A percentile compares a stretch with the other conserved stretches of the same genome.
These are phyloP conservation scores for Steinernema feltiae DNA, from an alignment of 1,140 invertebrate genomes.

Conservation along the genomic window DNA sequence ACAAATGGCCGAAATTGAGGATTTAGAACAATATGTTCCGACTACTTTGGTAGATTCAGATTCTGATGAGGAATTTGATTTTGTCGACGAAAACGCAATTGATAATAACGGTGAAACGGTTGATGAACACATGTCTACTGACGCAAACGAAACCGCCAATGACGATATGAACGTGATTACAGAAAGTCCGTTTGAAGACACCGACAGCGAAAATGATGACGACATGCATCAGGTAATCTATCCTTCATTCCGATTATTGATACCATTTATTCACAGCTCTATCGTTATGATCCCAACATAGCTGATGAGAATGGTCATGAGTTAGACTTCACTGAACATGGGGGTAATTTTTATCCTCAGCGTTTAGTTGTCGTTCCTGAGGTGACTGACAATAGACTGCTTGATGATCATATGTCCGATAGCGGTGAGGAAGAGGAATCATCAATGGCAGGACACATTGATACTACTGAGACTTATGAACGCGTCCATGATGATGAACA, in stretches of 20 bases:
- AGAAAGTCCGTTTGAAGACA: too few relatives aligned
- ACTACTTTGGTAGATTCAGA: neutral
- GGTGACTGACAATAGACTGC: neutral
- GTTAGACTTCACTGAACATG: neutral
- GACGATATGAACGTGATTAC: neutral
- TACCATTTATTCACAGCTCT: too few relatives aligned
- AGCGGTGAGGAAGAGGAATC: neutral
- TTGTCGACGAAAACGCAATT: too few relatives aligned
- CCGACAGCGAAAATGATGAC: too few relatives aligned
- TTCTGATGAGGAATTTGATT: neutral
- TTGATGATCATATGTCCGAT: neutral
- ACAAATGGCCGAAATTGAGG: neutral
- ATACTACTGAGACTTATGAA: neutral
- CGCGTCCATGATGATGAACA: neutral
- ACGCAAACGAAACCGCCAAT: neutral
- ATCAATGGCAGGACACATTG: neutral
- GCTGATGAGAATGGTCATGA: neutral
- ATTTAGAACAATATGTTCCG: neutral
- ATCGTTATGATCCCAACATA: too few relatives aligned
- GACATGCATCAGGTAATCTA: too few relatives aligned
- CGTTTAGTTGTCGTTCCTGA: neutral
- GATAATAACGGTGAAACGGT: too few relatives aligned
- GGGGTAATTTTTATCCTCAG: neutral
- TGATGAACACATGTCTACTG: too few relatives aligned
- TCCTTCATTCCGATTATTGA: too few relatives aligned